Evolutionary conservation across 2,888 invertebrate species (phyloP), one percentile per base, ranked within the genome.

Genomic region (Drosophila subsilvestris): DNA sequence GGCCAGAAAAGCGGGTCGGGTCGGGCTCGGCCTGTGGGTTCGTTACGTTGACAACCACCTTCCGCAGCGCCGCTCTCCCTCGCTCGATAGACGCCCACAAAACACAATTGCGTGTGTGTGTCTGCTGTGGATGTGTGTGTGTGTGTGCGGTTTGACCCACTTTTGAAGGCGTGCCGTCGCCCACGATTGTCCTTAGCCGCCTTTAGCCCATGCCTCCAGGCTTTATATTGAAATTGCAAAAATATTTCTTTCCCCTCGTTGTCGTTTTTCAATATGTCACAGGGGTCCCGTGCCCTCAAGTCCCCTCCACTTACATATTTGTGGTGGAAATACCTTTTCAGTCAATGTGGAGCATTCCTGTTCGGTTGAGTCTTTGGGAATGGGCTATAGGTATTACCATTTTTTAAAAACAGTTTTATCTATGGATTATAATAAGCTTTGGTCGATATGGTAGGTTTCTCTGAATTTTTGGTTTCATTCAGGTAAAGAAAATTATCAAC

Each of bases 31-130:
- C n/a, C 6, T 7, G 37, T 65, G 47, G 69, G 68, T 54, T 68
- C 88, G 85, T 89, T 77, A 79, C 89, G 82, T 85, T 85, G 85
- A 85, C 89, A 89, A 85, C 85, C 75, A 67, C 25, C 37, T 27
- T 27, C 27, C 27, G 27, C 47, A 7, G 2, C 54, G 4, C 10
- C 10, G 6, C 37, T 1, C 17, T 17, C 22, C 51, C 53, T 17
- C 48, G 25, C 18, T 37, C 10, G 50, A 9, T 12, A 29, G 66
- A 32, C 43, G 27, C 47, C 27, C 6, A 6, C 18, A 18, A 60
- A 78, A 73, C 87, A 82, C 82, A 63, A 50, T 50, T 53, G 56
- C 51, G 66, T 73, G 75, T 37, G 10, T 37, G 32, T 32, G 32
- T 32, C 10, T 10, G 10, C 10, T 29, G 6, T 32, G 32, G 48